These are phyloP conservation scores for Mamestra configurata DNA, from an alignment of 1,140 invertebrate genomes.

Conservation along the genomic window DNA sequence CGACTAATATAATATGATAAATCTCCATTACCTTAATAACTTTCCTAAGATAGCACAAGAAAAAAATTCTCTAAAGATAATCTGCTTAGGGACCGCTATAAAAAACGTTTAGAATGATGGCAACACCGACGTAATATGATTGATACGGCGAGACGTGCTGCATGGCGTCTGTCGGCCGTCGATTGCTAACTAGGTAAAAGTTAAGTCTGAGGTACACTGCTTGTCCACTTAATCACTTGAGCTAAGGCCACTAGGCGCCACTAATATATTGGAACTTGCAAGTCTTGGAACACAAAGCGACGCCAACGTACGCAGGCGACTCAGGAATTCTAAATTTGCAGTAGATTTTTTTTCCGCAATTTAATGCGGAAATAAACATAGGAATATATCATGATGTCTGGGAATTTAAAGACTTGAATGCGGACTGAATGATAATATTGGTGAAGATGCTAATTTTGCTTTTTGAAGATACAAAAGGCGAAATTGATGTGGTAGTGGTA, in stretches of 20 bases:
- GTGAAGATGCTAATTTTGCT: not conserved
- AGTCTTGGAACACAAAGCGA: not conserved
- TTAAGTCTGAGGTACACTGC: slow-evolving; percentile 22
- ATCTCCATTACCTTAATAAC: slow-evolving; percentile 18
- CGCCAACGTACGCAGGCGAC: not conserved
- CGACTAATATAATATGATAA: not conserved
- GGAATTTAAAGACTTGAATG: not conserved
- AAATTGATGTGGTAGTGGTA: not conserved
- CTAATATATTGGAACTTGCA: not conserved
- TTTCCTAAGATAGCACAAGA: not conserved
- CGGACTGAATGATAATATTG: not conserved
- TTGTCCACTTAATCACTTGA: slow-evolving; percentile 24
- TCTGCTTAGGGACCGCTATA: slow-evolving; percentile 19
- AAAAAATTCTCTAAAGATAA: slow-evolving; percentile 22
- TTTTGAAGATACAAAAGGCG: not conserved
- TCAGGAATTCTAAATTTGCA: slow-evolving; percentile 11
- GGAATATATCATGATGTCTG: slow-evolving; percentile 24
- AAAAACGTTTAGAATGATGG: slow-evolving; percentile 31
- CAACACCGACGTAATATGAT: slow-evolving; percentile 38
- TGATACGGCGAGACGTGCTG: slow-evolving; percentile 36
- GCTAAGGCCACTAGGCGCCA: slow-evolving; percentile 18
- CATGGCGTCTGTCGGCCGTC: slow-evolving; percentile 35
- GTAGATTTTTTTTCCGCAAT: not conserved
- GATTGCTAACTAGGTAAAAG: slow-evolving; percentile 39
- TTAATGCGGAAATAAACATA: slow-evolving; percentile 18